These are phyloP conservation scores for Tuberolachnus salignus DNA, from an alignment of 2,888 invertebrate species.

Conservation along the genomic window DNA sequence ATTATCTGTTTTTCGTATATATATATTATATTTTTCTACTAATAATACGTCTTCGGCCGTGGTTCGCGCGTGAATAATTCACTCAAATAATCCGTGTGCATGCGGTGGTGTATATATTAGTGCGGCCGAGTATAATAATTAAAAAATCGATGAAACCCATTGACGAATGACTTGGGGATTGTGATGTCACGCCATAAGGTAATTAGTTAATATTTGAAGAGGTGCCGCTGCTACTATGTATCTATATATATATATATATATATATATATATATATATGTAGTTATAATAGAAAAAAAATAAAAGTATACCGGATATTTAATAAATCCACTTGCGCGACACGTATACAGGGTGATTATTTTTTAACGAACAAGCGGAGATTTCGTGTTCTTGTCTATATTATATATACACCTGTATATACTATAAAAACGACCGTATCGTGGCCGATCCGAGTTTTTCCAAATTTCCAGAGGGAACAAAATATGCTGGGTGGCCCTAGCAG, in stretches of 20 bases:
- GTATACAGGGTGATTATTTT: not conserved
- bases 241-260: not conserved
- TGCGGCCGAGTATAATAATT: conserved; percentile 40
- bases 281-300: not conserved
- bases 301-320: no score
- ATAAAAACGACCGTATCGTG: no score
- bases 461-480: no score
- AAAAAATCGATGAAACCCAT: conserved; percentile 53
- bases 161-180: conserved; percentile 41
- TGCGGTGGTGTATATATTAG: not conserved
- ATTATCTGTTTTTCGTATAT: no score
- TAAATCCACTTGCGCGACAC: not conserved
- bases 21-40: no score
- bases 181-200: conserved; percentile 50
- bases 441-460: no score
- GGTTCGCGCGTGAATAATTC: conserved; percentile 33
- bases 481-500: no score
- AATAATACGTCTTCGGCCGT: not conserved
- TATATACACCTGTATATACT: no score
- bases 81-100: conserved; percentile 33
- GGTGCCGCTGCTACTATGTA: conserved; percentile 7
- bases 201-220: conserved; percentile 55
- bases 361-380: not conserved
- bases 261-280: no score
- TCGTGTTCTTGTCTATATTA: no score